Evolutionary conservation across 1,140 invertebrate genomes (phyloP).

Genomic region (Dendrolimus punctatus): DNA sequence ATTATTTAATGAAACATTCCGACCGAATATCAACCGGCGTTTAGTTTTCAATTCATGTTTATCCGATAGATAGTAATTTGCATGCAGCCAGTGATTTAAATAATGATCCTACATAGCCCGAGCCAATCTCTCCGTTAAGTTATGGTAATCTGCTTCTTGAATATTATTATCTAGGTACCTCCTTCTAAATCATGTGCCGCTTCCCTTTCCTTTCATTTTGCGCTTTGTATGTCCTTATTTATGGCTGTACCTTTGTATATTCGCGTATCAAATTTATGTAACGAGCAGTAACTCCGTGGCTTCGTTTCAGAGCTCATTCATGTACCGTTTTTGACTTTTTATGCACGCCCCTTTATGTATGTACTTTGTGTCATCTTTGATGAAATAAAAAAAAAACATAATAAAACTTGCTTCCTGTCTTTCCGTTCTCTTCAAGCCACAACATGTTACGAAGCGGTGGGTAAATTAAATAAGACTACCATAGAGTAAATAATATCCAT

Average conservation of each 20-base stretch:
- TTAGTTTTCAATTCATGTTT: slow-evolving; percentile 23
- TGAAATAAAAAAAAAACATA: too few species aligned
- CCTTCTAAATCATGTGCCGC: slow-evolving; percentile 17
- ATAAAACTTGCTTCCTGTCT: not conserved
- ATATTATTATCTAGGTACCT: slow-evolving; percentile 25
- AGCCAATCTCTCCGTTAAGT: slow-evolving; percentile 22
- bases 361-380: too few species aligned
- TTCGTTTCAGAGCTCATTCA: not conserved
- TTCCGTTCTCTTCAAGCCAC: too few species aligned
- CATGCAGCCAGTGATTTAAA: slow-evolving; percentile 31
- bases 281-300: slow-evolving; percentile 4
- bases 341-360: slow-evolving; percentile 1
- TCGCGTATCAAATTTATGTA: slow-evolving; percentile 17
- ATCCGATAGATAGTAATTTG: slow-evolving; percentile 21
- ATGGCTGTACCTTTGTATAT: slow-evolving; percentile 21
- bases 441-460: too few species aligned
- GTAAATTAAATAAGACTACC: too few species aligned
- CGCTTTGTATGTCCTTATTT: slow-evolving; percentile 25
- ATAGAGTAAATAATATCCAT: too few species aligned
- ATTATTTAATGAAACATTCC: not conserved
- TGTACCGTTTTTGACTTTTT: slow-evolving; percentile 2
- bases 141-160: slow-evolving; percentile 27
- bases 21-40: slow-evolving; percentile 11
- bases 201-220: slow-evolving; percentile 24
- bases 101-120: slow-evolving; percentile 21